These are phyloP conservation scores for Eublepharis macularius DNA, from an alignment of 2,113 vertebrate species.

Conservation along the genomic window DNA sequence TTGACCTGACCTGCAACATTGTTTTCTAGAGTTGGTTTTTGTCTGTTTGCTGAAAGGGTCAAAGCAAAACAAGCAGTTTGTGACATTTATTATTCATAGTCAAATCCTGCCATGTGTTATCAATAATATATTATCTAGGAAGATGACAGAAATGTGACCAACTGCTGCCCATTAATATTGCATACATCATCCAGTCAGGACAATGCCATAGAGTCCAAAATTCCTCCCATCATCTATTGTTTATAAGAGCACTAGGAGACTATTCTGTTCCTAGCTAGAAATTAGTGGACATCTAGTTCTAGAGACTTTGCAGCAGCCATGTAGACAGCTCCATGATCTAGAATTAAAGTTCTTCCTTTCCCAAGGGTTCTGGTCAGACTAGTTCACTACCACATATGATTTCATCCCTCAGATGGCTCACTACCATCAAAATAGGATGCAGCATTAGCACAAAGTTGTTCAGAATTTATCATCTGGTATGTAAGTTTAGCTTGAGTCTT, in stretches of 20 bases:
- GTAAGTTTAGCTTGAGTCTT: neutral
- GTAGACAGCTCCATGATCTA: neutral
- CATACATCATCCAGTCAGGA: neutral
- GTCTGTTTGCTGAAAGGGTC: neutral
- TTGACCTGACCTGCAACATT: neutral
- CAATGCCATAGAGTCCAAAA: neutral
- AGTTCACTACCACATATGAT: neutral
- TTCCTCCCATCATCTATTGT: neutral
- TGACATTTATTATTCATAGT: slow-evolving; percentile 28
- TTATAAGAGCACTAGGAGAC: neutral
- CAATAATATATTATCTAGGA: neutral
- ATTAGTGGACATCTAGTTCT: neutral
- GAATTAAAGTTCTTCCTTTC: neutral
- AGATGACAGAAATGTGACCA: slow-evolving; percentile 1
- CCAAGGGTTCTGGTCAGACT: neutral
- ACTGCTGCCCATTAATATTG: neutral
- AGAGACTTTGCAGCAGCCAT: neutral
- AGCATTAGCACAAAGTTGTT: neutral
- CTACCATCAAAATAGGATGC: no score
- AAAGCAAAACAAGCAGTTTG: slow-evolving; percentile 34
- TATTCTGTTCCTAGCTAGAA: neutral
- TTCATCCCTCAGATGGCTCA: neutral
- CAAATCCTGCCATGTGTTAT: neutral
- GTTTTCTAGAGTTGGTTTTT: neutral
- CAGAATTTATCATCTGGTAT: neutral